Percentiles rank a stretch among this genome's conserved stretches.
Evolutionary conservation across 2,797 vertebrate species (phyloP).

Genomic region (Liasis olivaceus): DNA sequence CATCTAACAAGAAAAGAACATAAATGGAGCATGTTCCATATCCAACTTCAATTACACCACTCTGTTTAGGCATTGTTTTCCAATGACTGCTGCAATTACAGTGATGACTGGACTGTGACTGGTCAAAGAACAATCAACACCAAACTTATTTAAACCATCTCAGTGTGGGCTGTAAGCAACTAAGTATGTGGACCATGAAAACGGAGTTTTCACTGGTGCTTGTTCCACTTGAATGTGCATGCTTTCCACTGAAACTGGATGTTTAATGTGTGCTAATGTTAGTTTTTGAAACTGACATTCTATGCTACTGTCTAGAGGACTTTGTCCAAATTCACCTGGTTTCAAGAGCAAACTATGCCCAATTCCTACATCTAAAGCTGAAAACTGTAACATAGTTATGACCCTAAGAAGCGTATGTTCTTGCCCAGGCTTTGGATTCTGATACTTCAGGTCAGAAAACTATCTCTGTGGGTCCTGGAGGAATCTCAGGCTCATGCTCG

Average conservation of each 20-base stretch:
- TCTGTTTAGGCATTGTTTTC: conserved; percentile 47
- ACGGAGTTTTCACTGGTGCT: background rate
- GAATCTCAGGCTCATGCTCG: background rate
- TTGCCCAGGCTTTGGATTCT: background rate
- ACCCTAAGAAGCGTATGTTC: background rate
- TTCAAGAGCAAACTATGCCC: background rate
- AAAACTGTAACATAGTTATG: no score
- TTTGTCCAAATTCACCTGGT: background rate
- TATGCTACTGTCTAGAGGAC: background rate
- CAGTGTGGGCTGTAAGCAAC: background rate
- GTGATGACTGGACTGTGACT: conserved; percentile 1
- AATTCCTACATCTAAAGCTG: background rate
- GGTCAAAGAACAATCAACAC: conserved; percentile 17
- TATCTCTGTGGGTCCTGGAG: background rate
- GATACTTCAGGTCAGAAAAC: background rate
- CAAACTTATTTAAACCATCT: conserved; percentile 2
- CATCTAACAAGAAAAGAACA: background rate
- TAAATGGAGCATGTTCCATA: conserved; percentile 16
- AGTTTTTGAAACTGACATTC: background rate
- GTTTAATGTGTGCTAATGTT: background rate
- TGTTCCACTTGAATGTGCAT: background rate
- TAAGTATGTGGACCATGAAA: background rate
- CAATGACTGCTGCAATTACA: conserved; percentile 25
- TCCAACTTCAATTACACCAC: conserved; percentile 32
- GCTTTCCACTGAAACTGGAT: background rate